Evolutionary conservation across 2,888 invertebrate species (phyloP), one percentile per base, ranked within the genome.

Genomic region (Oegoconia quadripuncta): DNA sequence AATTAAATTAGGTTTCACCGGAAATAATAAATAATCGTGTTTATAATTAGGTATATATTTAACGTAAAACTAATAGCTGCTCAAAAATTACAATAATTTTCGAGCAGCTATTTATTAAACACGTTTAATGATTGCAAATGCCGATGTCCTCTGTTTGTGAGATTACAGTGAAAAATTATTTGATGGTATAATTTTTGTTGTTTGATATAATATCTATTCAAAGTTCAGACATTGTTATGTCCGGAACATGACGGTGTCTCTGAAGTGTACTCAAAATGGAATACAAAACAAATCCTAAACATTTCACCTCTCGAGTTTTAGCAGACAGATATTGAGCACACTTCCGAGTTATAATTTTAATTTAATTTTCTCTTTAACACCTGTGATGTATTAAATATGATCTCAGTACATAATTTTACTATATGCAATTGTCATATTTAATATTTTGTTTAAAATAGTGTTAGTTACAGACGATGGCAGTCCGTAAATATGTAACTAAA

Each of bases 301-400:
- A 16, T 34, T 34, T 8, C n/a, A 37, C 15, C 8, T 17, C 22
- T 36, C 20, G 16, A 12, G 11, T 61, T 48, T 32, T n/a, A 13
- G 26, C 23, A 13, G 8, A 20, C 17, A 30, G 4, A 30, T 26
- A 16, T 42, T 41, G 37, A 37, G 36, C 32, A 12, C 42, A 43
- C 33, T 42, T 45, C 42, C 13, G 30, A 32, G 25, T 37, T 41
- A 38, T 48, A 52, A 44, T 42, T 51, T 45, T 52, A 46, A 47
- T 52, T 45, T 48, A 43, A 46, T 72, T 68, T 78, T 74, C 83
- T 80, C 79, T 84, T 76, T 81, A 87, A 89, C 89, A 89, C 89
- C 90, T 90, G 90, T 90, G 90, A 90, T 90, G 90, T 90, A 89
- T 90, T 90, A 89, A 89, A 88, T 88, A 89, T 90, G 90, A 90